phyloP scores from a whole-genome alignment of 1,140 invertebrate species.

The Temnothorax nylanderi region DNA sequence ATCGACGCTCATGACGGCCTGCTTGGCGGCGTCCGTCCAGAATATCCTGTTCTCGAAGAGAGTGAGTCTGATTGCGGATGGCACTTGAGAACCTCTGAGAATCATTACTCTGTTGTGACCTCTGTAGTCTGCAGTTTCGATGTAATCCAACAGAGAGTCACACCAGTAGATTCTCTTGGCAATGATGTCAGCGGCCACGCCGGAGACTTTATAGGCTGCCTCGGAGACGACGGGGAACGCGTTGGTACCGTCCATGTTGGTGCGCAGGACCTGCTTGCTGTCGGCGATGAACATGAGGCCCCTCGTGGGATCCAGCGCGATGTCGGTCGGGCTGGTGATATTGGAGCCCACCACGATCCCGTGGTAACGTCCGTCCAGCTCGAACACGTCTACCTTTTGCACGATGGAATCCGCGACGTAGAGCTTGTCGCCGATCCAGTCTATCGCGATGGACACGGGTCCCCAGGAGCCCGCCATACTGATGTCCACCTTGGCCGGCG shows the following conservation, averaged over 20 bases:
- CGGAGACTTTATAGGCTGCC: slow-evolving; percentile 95
- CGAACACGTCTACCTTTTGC: slow-evolving; percentile 97
- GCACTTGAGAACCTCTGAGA: slow-evolving; percentile 93
- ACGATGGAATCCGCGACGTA: slow-evolving; percentile 97
- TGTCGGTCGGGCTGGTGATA: slow-evolving; percentile 95
- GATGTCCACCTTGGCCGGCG: slow-evolving; percentile 88
- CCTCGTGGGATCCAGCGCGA: slow-evolving; percentile 95
- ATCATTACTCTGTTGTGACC: slow-evolving; percentile 93
- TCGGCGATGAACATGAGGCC: slow-evolving; percentile 98
- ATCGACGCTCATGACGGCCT: slow-evolving; percentile 96
- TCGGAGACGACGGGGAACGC: slow-evolving; percentile 94
- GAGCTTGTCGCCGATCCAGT: slow-evolving; percentile 98
- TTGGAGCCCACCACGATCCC: slow-evolving; percentile 97
- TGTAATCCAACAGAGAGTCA: slow-evolving; percentile 97
- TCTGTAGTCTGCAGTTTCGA: slow-evolving; percentile 98
- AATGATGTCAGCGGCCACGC: slow-evolving; percentile 94
- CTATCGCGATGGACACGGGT: slow-evolving; percentile 96
- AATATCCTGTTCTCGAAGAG: slow-evolving; percentile 96
- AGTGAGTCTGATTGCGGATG: slow-evolving; percentile 93
- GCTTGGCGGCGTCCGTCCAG: slow-evolving; percentile 98
- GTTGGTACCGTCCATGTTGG: slow-evolving; percentile 96
- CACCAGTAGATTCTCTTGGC: slow-evolving; percentile 97
- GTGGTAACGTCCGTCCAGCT: slow-evolving; percentile 93
- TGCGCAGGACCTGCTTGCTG: slow-evolving; percentile 94
- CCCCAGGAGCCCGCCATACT: slow-evolving; percentile 93